phyloP scores from a whole-genome alignment of 2,797 vertebrate species.

The Melanotaenia nigrans region DNA sequence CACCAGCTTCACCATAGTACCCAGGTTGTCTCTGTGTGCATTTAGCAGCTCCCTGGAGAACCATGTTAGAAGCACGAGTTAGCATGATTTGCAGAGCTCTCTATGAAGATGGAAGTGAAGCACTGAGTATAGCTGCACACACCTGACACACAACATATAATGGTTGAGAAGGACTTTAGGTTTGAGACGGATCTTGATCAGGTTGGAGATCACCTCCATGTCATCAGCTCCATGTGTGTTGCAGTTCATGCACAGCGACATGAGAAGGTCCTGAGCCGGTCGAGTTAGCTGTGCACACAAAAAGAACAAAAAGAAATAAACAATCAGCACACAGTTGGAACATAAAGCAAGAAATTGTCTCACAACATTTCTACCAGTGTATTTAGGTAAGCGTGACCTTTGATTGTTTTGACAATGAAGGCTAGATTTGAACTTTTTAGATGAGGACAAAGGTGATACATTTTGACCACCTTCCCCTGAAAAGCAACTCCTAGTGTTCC shows the following conservation, averaged over 20 bases:
- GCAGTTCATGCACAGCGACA: slow-evolving; percentile 98
- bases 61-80: slow-evolving; percentile 10
- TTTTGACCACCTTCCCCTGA: neutral
- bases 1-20: slow-evolving; percentile 96
- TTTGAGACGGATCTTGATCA: slow-evolving; percentile 98
- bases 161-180: slow-evolving; percentile 98
- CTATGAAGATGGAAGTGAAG: neutral
- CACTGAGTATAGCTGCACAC: neutral
- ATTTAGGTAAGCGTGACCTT: neutral
- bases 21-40: slow-evolving; percentile 94
- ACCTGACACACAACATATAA: slow-evolving; percentile 96
- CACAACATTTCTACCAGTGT: neutral
- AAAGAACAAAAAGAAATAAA: slow-evolving; percentile 5
- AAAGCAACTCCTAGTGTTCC: neutral
- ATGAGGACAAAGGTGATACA: neutral
- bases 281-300: slow-evolving; percentile 87
- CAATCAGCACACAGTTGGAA: neutral
- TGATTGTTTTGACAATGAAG: neutral
- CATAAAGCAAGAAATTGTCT: neutral
- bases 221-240: slow-evolving; percentile 92
- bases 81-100: neutral
- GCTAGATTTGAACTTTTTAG: neutral
- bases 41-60: slow-evolving; percentile 92
- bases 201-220: slow-evolving; percentile 96
- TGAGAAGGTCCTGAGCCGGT: slow-evolving; percentile 96